Evolutionary conservation across 2,888 invertebrate species (phyloP), one percentile per base, ranked within the genome.

Genomic region (Acanthopleura granulata): DNA sequence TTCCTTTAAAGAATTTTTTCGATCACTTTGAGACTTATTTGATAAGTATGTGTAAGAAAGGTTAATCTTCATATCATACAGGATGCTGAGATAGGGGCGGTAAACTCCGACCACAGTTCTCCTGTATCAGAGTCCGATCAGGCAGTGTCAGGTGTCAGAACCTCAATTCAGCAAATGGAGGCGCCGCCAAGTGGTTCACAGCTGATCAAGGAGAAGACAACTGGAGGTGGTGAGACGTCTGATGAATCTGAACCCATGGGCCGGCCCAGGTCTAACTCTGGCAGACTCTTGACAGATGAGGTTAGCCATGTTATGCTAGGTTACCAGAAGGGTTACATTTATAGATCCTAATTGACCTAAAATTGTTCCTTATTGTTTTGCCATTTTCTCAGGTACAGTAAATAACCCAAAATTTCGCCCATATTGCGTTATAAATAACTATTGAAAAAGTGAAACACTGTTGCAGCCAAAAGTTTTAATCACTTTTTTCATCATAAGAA

Each of bases 251-350:
- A 72, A 77, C 78, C 71, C 93, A 95, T 75, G 50, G 73, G 72
- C 1, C 76, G 88, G 73, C 88, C 87, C 61, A 93, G 96, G 83
- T 95, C 96, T 72, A 95, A 95, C 87, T 96, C 96, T 69, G 96
- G 96, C 6, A 95, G 96, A 88, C 94, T 94, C 83, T 93, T 97
- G 76, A 94, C 95, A 14, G 97, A 97, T 91, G 93, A 95, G 92
- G 93, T 93, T n/a, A n/a, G n/a, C n/a, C n/a, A n/a, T n/a, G n/a
- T n/a, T n/a, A n/a, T n/a, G n/a, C n/a, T n/a, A n/a, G n/a, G n/a
- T n/a, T n/a, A n/a, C n/a, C n/a, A n/a, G n/a, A n/a, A n/a, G n/a
- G n/a, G n/a, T n/a, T n/a, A n/a, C n/a, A n/a, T n/a, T n/a, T n/a
- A n/a, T n/a, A n/a, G n/a, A n/a, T n/a, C n/a, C n/a, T n/a, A n/a